phyloP scores from a whole-genome alignment of 2,113 vertebrate genomes.

The Neomonachus schauinslandi region DNA sequence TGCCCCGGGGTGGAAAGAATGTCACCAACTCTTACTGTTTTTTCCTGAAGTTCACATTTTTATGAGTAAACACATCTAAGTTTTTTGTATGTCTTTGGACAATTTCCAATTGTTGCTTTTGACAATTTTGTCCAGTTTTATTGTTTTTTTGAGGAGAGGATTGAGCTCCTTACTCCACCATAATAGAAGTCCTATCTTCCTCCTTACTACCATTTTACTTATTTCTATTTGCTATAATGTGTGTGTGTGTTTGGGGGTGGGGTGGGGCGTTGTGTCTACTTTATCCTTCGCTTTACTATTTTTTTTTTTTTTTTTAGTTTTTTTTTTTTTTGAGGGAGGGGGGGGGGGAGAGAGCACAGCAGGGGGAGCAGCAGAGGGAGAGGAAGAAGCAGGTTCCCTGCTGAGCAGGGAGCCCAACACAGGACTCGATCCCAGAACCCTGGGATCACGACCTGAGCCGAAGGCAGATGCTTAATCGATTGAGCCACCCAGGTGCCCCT shows the following conservation, averaged over 20 bases:
- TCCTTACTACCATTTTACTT: neutral
- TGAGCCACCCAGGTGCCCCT: no score
- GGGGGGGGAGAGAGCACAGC: no score
- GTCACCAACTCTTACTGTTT: no score
- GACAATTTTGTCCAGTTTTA: neutral
- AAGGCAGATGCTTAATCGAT: no score
- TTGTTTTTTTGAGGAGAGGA: neutral
- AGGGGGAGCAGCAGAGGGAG: no score
- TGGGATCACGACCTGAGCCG: no score
- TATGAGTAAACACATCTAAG: neutral
- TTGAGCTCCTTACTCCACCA: neutral
- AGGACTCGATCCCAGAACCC: no score
- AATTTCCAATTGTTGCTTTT: neutral
- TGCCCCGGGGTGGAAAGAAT: neutral
- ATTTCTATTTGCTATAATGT: neutral
- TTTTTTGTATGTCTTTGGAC: neutral
- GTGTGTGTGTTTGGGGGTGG: neutral
- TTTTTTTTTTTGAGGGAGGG: no score
- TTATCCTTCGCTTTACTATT: neutral
- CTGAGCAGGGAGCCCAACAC: no score
- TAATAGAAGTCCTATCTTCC: neutral
- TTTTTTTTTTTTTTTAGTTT: neutral
- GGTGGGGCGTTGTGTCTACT: no score
- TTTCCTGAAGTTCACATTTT: neutral
- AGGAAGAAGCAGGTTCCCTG: no score